Percentiles rank a stretch among this genome's conserved stretches.
phyloP scores from a whole-genome alignment of 2,888 invertebrate genomes.

The Eupithecia vulgata region DNA sequence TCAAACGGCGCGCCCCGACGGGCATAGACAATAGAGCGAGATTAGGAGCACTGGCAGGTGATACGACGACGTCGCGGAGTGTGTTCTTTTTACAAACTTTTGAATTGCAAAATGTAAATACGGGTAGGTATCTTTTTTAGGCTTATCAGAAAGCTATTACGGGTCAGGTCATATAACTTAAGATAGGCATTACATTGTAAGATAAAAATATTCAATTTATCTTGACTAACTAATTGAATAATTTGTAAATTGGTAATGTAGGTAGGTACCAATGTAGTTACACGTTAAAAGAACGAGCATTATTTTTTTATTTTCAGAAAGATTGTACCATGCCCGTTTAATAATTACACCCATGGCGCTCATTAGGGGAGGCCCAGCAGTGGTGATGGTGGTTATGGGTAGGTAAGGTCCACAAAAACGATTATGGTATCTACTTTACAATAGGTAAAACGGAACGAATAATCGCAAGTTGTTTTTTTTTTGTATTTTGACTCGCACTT shows the following conservation, averaged over 20 bases:
- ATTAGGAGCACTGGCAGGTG: constrained; percentile 62
- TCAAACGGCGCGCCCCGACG: constrained; percentile 64
- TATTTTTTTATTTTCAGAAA: neutral
- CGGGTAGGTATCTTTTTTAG: constrained; percentile 12
- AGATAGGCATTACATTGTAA: constrained; percentile 1
- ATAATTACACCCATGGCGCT: too few species aligned
- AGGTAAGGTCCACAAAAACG: too few species aligned
- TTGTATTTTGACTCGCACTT: too few species aligned
- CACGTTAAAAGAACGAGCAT: neutral
- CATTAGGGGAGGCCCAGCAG: too few species aligned
- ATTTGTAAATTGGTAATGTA: neutral
- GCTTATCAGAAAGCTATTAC: neutral
- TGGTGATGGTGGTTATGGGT: too few species aligned
- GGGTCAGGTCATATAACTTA: neutral
- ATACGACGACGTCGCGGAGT: constrained; percentile 38
- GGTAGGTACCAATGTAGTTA: neutral
- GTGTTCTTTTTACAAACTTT: constrained; percentile 19
- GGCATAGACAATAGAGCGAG: constrained; percentile 63
- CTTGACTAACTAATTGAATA: neutral
- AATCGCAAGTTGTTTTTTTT: too few species aligned
- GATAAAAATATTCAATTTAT: neutral
- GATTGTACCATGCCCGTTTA: neutral
- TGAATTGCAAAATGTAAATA: constrained; percentile 14
- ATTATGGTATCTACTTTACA: too few species aligned
- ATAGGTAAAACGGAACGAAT: too few species aligned